These are phyloP conservation scores for Trissoscelio sp. DNA, from an alignment of 2,888 invertebrate genomes.

Conservation along the genomic window DNA sequence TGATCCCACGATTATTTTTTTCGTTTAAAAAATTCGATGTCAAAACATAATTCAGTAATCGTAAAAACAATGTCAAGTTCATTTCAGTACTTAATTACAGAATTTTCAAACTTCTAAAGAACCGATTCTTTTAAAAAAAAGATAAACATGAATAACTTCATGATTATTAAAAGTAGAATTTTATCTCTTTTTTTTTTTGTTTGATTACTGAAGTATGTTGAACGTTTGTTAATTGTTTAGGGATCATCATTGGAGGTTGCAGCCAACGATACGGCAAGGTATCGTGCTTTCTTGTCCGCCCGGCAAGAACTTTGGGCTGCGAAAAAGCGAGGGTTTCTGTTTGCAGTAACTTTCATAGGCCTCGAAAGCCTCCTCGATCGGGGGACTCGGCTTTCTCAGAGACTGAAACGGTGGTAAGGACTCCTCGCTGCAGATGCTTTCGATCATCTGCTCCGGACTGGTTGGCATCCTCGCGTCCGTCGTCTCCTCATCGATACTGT, in stretches of 20 bases:
- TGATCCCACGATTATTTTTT: conserved; percentile 16
- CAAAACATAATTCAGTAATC: conserved; percentile 13
- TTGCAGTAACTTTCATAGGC: conserved; percentile 80
- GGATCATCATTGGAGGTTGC: conserved; percentile 79
- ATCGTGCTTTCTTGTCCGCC: conserved; percentile 72
- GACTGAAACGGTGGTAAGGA: conserved; percentile 73
- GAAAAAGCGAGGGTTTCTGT: conserved; percentile 62
- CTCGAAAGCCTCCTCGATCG: conserved; percentile 81
- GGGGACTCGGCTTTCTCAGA: conserved; percentile 70
- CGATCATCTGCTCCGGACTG: conserved; percentile 72
- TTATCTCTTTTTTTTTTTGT: neutral
- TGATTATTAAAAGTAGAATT: too few relatives aligned
- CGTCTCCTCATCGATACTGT: conserved; percentile 70
- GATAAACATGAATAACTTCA: too few relatives aligned
- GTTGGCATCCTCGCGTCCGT: conserved; percentile 66
- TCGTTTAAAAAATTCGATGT: conserved; percentile 36
- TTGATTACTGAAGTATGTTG: conserved; percentile 3
- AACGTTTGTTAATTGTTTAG: neutral
- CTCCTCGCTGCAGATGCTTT: conserved; percentile 74
- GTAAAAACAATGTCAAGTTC: neutral
- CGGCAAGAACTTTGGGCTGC: conserved; percentile 46
- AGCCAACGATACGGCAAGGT: conserved; percentile 80
- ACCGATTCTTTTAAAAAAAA: too few relatives aligned
- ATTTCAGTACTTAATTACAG: neutral
- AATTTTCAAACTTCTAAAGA: too few relatives aligned